Percentiles rank a stretch among this genome's conserved stretches.
phyloP scores from a whole-genome alignment of 2,797 vertebrate species.

The Hafferia zeledoni region DNA sequence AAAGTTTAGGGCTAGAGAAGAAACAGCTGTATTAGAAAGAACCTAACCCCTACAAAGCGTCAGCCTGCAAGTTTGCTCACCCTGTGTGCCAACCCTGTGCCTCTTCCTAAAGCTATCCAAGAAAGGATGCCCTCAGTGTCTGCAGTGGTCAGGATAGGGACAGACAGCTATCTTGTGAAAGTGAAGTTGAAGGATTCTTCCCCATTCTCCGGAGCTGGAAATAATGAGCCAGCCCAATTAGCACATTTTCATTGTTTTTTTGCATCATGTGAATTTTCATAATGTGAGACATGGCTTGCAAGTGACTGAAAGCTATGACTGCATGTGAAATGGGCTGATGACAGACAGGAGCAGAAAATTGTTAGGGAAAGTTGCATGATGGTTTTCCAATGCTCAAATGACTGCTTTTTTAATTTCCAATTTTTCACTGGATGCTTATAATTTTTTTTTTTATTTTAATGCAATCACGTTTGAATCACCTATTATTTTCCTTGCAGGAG shows the following conservation, averaged over 20 bases:
- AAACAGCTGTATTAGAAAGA: neutral
- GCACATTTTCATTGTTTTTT: neutral
- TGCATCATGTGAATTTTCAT: neutral
- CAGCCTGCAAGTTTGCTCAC: neutral
- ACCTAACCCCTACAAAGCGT: accelerated
- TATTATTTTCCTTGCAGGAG: neutral
- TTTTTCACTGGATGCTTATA: neutral
- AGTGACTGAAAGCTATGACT: neutral
- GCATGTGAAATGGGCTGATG: neutral
- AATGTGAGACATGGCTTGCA: neutral
- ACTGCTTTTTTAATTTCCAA: neutral
- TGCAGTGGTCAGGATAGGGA: neutral
- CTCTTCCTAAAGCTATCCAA: neutral
- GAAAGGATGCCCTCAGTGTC: neutral
- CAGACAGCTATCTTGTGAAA: neutral
- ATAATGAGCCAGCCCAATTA: neutral
- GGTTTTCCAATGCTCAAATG: neutral
- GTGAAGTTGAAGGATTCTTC: neutral
- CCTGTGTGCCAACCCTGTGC: neutral
- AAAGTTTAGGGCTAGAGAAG: neutral
- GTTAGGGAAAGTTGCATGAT: neutral
- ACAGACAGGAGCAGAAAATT: neutral
- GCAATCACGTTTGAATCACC: neutral
- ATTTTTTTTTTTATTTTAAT: neutral
- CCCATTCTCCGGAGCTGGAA: neutral